Base-by-base conservation (phyloP, 1,140 invertebrate species). In the Wasmannia auropunctata region DNA sequence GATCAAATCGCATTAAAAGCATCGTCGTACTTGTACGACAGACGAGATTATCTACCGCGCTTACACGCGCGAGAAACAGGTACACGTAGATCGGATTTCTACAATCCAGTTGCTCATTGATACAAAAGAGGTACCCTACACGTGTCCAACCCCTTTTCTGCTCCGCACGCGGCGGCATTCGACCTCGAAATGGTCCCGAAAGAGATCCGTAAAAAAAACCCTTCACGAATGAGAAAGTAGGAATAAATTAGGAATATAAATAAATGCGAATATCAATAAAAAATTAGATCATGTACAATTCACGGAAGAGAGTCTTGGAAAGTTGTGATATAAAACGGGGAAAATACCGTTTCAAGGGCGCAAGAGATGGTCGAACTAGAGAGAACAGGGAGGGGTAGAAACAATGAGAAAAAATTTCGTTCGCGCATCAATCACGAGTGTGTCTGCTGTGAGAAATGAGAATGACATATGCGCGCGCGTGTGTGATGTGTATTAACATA, bases 401-500 rank as follows among this genome's bases (percentile, higher is more conserved):
- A 72, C 51, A 81, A 83, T 37, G 46, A 51, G 14, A 28, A 31
- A 80, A 77, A 54, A 58, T 72, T 74, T 85, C 51, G 63, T 16
- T 62, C 22, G 46, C 28, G n/a, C 62, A 54, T 86, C 67, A 75
- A 85, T 86, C 81, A 74, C 5, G n/a, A 37, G 34, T 60, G 62
- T n/a, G n/a, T n/a, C n/a, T n/a, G 49, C 85, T 31, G n/a, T 19
- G 49, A 40, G 22, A 63, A 63, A n/a, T 19, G 49, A 40, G 22
- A 63, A 63, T 77, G 56, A 63, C 16, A 25, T 8, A 79, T 58
- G n/a, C 51, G 22, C 3, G 46, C 7, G 43, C n/a, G 76, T 58
- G 56, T 74, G 56, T 58, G 34, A 75, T 54, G 60, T 22, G 34
- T 72, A 87, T 92, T 91, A 92, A 91, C 90, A 91, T 92, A 92